Evolutionary conservation across 2,113 vertebrate genomes (phyloP), one percentile per base, ranked within the genome.

Genomic region (Sciurus niger): DNA sequence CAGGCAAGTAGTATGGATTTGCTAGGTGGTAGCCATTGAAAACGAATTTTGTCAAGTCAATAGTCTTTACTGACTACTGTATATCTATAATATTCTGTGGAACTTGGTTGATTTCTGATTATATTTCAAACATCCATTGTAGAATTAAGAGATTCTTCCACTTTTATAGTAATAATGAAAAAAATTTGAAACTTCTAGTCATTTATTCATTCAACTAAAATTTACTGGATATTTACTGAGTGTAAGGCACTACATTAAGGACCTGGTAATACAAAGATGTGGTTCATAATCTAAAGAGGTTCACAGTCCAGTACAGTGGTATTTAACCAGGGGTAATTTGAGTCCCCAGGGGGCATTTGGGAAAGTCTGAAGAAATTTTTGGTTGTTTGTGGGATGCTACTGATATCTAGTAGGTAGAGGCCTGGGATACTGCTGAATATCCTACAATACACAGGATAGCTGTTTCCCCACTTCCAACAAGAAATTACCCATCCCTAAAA

Each of bases 11-110:
- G 10, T 48, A 83, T 74, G 30, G 20, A 2, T 40, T 80, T 24
- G 8, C 30, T 28, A 34, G 40, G 34, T 73, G 30, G 20, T 24
- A 18, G 34, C 46, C 18, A 63, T 18, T 40, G 65, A 93, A 46
- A 65, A 40, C 17, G 34, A 91, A n/a, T 85, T 85, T 60, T 88
- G 55, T 58, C 70, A 84, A 80, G 63, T 70, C 88, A 79, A 73
- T 77, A 91, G 17, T 74, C 10, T 84, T 55, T 8, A 72, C 28
- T 18, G 17, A 80, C 65, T 60, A 72, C 32, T 24, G 30, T 10
- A 3, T 46, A 51, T n/a, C 8, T 80, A 9, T 17, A 32, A 74
- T 68, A 60, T 60, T 77, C 48, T 94, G 4, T 73, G 1, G 40
- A 58, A 84, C 46, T 65, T 43, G 53, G 74, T 16, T 63, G 7